Percentiles rank a stretch among this genome's conserved stretches.
Evolutionary conservation across 2,113 vertebrate species (phyloP).

Genomic region (Lichenostomus cassidix): DNA sequence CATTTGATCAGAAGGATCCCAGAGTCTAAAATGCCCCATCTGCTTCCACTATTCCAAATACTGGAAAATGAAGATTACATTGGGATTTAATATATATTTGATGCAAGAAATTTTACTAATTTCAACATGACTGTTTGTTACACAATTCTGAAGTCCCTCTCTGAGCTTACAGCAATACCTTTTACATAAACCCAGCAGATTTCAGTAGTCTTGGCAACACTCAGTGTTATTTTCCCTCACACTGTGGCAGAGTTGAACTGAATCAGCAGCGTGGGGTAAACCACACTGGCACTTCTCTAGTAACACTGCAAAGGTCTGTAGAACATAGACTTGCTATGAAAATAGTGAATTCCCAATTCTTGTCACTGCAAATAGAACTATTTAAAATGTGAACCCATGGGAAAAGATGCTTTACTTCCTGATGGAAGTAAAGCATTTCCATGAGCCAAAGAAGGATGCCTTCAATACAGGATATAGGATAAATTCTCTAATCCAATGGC

Average conservation of each 20-base stretch:
- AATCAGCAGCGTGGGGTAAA: background rate
- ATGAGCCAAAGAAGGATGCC: background rate
- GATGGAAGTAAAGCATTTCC: background rate
- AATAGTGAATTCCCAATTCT: background rate
- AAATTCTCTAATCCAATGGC: background rate
- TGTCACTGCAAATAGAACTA: background rate
- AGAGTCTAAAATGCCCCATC: background rate
- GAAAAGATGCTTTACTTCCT: background rate
- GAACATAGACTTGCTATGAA: background rate
- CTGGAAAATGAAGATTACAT: background rate
- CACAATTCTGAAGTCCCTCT: background rate
- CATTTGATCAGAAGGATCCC: background rate
- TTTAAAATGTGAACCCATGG: background rate
- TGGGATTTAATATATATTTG: background rate
- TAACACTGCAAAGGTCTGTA: background rate
- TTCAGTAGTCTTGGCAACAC: constrained; percentile 7
- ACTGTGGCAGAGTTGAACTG: background rate
- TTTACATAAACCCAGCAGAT: background rate
- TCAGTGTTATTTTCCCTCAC: background rate
- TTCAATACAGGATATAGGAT: background rate
- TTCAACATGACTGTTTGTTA: background rate
- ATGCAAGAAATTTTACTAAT: background rate
- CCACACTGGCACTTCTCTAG: background rate
- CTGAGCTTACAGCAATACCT: background rate
- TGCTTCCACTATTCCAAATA: background rate